These are phyloP conservation scores for Brenthis ino DNA, from an alignment of 2,888 invertebrate species.

Conservation along the genomic window DNA sequence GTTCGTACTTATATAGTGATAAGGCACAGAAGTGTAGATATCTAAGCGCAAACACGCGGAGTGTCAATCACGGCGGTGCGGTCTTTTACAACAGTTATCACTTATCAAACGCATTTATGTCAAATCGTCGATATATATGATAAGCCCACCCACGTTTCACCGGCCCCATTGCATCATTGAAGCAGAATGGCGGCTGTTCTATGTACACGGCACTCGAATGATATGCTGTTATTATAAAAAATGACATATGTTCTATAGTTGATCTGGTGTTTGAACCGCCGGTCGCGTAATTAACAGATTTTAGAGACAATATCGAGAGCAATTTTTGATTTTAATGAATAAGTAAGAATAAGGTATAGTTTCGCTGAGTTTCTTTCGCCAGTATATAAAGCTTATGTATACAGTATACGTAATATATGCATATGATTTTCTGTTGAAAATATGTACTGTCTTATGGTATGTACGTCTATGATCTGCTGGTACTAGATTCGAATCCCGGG, in stretches of 20 bases:
- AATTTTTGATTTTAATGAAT: too few relatives aligned
- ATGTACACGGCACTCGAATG: slow-evolving; percentile 47
- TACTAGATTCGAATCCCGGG: too few relatives aligned
- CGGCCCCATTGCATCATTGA: slow-evolving; percentile 64
- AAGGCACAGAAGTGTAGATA: slow-evolving; percentile 65
- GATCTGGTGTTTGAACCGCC: slow-evolving; percentile 39
- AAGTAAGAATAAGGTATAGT: background rate
- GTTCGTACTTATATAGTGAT: slow-evolving; percentile 61
- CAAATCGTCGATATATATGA: slow-evolving; percentile 77
- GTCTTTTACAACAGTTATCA: slow-evolving; percentile 79
- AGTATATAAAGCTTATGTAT: too few relatives aligned
- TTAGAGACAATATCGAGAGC: too few relatives aligned
- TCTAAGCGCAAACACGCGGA: slow-evolving; percentile 70
- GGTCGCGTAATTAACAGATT: slow-evolving; percentile 25
- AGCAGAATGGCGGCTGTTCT: slow-evolving; percentile 58
- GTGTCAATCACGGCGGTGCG: slow-evolving; percentile 79
- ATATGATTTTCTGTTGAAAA: too few relatives aligned
- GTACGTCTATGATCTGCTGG: too few relatives aligned
- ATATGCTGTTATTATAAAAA: slow-evolving; percentile 52
- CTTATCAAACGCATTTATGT: slow-evolving; percentile 80
- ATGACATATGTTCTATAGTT: slow-evolving; percentile 51
- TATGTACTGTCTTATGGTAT: too few relatives aligned
- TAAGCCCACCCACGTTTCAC: slow-evolving; percentile 77
- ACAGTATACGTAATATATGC: too few relatives aligned
- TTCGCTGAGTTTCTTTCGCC: background rate